Evolutionary conservation across 2,888 invertebrate genomes (phyloP).

Genomic region (Cancer borealis): DNA sequence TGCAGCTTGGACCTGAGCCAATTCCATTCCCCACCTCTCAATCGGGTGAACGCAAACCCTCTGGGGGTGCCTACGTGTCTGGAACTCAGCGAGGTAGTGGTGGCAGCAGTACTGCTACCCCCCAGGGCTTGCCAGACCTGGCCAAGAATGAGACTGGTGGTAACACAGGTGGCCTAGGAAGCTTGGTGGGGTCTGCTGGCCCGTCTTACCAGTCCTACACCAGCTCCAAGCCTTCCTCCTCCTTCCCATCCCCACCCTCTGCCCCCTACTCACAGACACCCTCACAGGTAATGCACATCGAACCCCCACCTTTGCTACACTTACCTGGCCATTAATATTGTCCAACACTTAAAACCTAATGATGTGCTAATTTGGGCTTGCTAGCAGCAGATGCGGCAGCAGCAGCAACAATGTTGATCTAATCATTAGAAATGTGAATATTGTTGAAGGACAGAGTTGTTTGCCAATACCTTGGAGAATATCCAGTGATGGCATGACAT

Average conservation of each 20-base stretch:
- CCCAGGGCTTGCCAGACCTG: slow-evolving; percentile 70
- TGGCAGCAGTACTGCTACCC: slow-evolving; percentile 62
- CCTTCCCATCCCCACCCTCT: slow-evolving; percentile 73
- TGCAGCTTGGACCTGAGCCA: slow-evolving; percentile 76
- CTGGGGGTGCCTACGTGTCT: slow-evolving; percentile 68
- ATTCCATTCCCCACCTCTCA: slow-evolving; percentile 76
- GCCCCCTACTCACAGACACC: slow-evolving; percentile 70
- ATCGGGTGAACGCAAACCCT: slow-evolving; percentile 70
- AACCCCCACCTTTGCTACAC: slow-evolving; percentile 18
- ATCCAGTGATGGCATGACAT: not conserved
- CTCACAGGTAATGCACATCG: slow-evolving; percentile 64
- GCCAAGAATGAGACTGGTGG: slow-evolving; percentile 72
- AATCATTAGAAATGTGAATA: not conserved
- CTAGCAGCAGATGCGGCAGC: not conserved
- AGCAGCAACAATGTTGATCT: not conserved
- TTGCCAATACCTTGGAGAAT: not conserved
- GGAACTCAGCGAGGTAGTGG: slow-evolving; percentile 70
- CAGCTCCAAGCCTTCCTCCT: slow-evolving; percentile 70
- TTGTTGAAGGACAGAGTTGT: not conserved
- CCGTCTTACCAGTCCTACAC: slow-evolving; percentile 70
- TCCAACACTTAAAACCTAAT: not conserved
- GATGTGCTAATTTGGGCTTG: not conserved
- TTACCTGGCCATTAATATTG: slow-evolving; percentile 14
- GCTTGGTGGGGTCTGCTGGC: slow-evolving; percentile 71
- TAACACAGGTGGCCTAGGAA: slow-evolving; percentile 69